These are phyloP conservation scores for Calliphora vomitoria DNA, from an alignment of 2,888 invertebrate genomes.

Conservation along the genomic window DNA sequence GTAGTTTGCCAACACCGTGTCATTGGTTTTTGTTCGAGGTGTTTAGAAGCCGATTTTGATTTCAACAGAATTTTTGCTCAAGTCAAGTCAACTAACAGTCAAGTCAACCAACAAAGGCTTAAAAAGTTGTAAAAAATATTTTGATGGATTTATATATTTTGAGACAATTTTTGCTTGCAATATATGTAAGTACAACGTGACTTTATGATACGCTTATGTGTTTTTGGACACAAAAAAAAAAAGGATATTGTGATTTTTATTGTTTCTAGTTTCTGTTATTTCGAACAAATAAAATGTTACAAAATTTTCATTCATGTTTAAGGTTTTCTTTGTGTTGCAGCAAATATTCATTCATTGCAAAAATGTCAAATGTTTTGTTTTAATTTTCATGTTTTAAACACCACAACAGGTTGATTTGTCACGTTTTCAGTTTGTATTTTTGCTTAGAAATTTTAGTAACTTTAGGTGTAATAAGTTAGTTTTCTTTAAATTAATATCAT, in stretches of 20 bases:
- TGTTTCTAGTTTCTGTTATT: not conserved
- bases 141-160: constrained; percentile 77
- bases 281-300: not conserved
- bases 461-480: too few relatives aligned
- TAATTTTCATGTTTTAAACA: not conserved
- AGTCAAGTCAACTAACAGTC: not conserved
- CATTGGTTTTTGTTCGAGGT: constrained; percentile 70
- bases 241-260: not conserved
- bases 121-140: constrained; percentile 79
- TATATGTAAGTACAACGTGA: constrained; percentile 77
- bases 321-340: not conserved
- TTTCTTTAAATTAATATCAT: too few relatives aligned
- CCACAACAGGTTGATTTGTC: constrained; percentile 23
- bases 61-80: constrained; percentile 77
- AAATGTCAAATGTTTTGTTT: not conserved
- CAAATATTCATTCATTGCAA: constrained; percentile 34
- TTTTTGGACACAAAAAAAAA: not conserved
- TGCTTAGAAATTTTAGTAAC: too few relatives aligned
- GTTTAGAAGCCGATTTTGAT: constrained; percentile 80
- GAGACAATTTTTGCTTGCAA: constrained; percentile 75
- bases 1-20: constrained; percentile 74
- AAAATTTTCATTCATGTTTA: constrained; percentile 26
- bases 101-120: constrained; percentile 70
- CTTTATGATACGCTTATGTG: constrained; percentile 76
- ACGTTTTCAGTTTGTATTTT: not conserved